These are phyloP conservation scores for Myanophis thanlyinensis DNA, from an alignment of 2,113 vertebrate genomes.

Conservation along the genomic window DNA sequence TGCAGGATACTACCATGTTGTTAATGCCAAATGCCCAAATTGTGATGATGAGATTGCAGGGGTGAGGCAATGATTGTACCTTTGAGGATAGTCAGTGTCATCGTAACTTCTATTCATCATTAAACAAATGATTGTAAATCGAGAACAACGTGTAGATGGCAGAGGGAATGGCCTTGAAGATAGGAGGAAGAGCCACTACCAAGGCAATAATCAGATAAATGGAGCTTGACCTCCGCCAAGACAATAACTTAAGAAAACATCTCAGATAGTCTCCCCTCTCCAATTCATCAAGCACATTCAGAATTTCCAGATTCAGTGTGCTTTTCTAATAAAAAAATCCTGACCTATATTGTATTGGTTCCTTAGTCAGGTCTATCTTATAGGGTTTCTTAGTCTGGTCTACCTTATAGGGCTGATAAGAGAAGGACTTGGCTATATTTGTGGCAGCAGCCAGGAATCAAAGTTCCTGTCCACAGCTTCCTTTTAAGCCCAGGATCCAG, in stretches of 20 bases:
- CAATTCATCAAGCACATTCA: not conserved
- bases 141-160: not conserved
- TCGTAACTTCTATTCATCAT: too few relatives aligned
- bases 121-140: too few relatives aligned
- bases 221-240: not conserved
- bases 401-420: not conserved
- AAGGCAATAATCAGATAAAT: not conserved
- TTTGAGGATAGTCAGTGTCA: too few relatives aligned
- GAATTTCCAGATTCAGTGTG: not conserved
- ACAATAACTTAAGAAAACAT: not conserved
- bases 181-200: not conserved
- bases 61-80: too few relatives aligned
- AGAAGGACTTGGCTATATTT: not conserved
- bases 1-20: too few relatives aligned
- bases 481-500: not conserved
- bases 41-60: too few relatives aligned
- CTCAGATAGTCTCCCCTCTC: not conserved
- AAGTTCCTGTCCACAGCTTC: not conserved
- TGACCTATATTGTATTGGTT: not conserved
- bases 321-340: not conserved
- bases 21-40: too few relatives aligned
- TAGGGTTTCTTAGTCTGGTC: not conserved
- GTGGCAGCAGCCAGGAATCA: not conserved
- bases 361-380: not conserved
- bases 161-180: not conserved